Conservation (phyloP, 2,888 invertebrate genomes). For the Drosophila siamana region DNA sequence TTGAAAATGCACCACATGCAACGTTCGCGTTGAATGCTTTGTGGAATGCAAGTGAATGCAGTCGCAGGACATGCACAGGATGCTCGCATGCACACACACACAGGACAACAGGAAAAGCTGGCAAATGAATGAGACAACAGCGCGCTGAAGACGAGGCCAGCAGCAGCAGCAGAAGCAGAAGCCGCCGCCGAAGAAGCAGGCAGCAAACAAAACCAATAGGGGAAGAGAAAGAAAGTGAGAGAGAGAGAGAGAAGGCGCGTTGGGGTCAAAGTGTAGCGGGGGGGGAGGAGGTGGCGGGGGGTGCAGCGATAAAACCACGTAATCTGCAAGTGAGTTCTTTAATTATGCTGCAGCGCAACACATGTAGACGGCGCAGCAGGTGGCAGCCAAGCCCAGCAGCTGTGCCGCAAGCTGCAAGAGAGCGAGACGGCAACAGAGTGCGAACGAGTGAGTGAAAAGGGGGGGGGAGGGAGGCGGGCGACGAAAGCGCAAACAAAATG, state of each 20-base stretch:
- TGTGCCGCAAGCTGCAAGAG: not conserved
- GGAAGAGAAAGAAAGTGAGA: not conserved
- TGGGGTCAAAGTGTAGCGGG: not conserved
- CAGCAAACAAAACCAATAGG: slow-evolving; percentile 4
- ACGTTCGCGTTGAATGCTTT: slow-evolving; percentile 62
- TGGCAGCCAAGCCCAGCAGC: slow-evolving; percentile 20
- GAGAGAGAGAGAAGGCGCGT: not conserved
- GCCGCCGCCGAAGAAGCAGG: slow-evolving; percentile 9
- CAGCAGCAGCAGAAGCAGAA: slow-evolving; percentile 7
- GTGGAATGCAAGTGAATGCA: slow-evolving; percentile 52
- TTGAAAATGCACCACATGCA: slow-evolving; percentile 58
- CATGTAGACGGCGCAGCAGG: slow-evolving; percentile 63
- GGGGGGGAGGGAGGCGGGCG: not conserved
- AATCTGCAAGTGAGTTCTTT: slow-evolving; percentile 81
- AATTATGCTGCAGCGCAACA: slow-evolving; percentile 77
- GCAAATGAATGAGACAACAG: slow-evolving; percentile 8
- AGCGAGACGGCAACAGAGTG: not conserved
- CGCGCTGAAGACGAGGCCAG: not conserved
- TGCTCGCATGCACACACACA: not conserved
- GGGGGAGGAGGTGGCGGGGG: not conserved
- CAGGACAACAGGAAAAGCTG: not conserved
- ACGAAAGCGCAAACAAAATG: slow-evolving; percentile 70
- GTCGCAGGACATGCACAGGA: slow-evolving; percentile 14
- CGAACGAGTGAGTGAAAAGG: not conserved
- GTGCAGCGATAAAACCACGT: slow-evolving; percentile 67